Evolutionary conservation across 1,140 invertebrate species (phyloP).

Genomic region (Diploscapter pachys): DNA sequence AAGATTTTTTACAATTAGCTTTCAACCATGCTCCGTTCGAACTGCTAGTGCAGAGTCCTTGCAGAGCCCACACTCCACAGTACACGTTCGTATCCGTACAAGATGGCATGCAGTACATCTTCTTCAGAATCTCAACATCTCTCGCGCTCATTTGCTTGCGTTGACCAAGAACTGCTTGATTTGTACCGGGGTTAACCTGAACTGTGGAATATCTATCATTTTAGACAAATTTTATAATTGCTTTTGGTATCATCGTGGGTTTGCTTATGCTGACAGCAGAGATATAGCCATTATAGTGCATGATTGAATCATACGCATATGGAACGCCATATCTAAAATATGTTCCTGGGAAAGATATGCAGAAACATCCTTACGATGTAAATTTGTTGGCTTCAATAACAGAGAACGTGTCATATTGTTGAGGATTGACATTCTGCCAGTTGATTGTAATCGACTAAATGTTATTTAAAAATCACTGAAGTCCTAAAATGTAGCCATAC

Average conservation of each 20-base stretch:
- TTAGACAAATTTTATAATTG: background rate
- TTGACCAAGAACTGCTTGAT: constrained; percentile 31
- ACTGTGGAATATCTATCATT: constrained; percentile 7
- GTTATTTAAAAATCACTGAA: background rate
- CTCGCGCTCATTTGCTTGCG: constrained; percentile 18
- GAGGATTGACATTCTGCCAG: constrained; percentile 39
- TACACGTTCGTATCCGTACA: constrained; percentile 39
- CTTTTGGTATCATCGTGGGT: constrained; percentile 45
- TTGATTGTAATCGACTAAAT: constrained; percentile 38
- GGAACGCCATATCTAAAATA: constrained; percentile 37
- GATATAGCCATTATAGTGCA: constrained; percentile 44
- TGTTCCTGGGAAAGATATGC: background rate
- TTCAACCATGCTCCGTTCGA: constrained; percentile 30
- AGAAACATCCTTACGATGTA: constrained; percentile 14
- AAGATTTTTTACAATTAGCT: constrained; percentile 35
- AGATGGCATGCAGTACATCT: constrained; percentile 37
- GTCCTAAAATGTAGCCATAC: background rate
- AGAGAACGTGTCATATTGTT: constrained; percentile 33
- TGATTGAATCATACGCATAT: constrained; percentile 38
- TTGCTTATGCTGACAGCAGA: constrained; percentile 37
- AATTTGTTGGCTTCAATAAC: constrained; percentile 33
- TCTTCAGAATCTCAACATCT: constrained; percentile 33
- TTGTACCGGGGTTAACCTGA: constrained; percentile 28
- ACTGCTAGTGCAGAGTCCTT: constrained; percentile 32
- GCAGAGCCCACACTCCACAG: constrained; percentile 39